Conservation (phyloP, 2,888 invertebrate species). For the Odontothrips loti region DNA sequence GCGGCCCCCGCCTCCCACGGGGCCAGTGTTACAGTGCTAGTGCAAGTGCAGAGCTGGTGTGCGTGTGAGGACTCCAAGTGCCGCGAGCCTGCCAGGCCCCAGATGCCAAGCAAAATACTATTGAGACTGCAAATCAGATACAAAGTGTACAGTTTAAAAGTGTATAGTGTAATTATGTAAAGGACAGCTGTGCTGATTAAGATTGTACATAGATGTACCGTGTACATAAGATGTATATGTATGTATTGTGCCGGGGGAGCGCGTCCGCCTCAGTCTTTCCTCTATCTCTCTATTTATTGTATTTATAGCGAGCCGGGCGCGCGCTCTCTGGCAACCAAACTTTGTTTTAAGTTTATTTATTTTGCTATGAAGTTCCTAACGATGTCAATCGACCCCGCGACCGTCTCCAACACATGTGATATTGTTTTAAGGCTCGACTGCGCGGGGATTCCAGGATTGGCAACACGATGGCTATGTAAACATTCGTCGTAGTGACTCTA, state of each 20-base stretch:
- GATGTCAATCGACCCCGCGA: slow-evolving; percentile 23
- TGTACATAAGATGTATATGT: slow-evolving; percentile 12
- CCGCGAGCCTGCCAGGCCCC: not conserved
- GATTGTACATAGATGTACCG: not conserved
- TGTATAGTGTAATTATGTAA: slow-evolving; percentile 25
- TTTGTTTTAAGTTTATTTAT: slow-evolving; percentile 23
- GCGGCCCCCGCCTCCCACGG: not conserved
- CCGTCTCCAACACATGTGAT: slow-evolving; percentile 26
- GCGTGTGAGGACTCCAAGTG: not conserved
- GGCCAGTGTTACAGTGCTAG: not conserved
- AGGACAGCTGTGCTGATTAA: slow-evolving; percentile 9
- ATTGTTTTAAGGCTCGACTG: slow-evolving; percentile 26
- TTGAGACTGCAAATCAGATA: not conserved
- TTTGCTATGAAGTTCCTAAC: slow-evolving; percentile 26
- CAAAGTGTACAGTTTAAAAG: slow-evolving; percentile 4
- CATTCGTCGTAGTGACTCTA: slow-evolving; percentile 14
- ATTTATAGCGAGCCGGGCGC: slow-evolving; percentile 24
- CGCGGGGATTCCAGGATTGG: slow-evolving; percentile 14
- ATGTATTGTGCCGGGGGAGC: slow-evolving; percentile 11
- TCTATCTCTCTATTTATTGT: slow-evolving; percentile 22
- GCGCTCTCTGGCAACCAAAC: slow-evolving; percentile 9
- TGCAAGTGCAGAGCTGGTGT: slow-evolving; percentile 4
- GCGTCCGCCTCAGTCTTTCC: slow-evolving; percentile 17
- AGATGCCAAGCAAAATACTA: not conserved
- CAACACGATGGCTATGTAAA: slow-evolving; percentile 14